Evolutionary conservation across 2,797 vertebrate genomes (phyloP).

Genomic region (Oreonectes daqikongensis): DNA sequence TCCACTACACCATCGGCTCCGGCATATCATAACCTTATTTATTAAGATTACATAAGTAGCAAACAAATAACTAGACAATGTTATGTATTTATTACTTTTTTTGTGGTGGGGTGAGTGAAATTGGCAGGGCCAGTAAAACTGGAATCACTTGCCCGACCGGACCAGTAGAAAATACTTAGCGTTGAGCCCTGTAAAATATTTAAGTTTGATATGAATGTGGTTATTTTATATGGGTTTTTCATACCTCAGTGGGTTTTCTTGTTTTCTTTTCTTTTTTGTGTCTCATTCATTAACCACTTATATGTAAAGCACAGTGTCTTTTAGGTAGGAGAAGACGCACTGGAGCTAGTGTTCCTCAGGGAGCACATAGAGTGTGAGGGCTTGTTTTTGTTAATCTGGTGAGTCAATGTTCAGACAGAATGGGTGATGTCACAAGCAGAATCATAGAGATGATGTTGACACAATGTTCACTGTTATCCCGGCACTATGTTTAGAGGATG

Average conservation of each 20-base stretch:
- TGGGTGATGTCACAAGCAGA: constrained; percentile 29
- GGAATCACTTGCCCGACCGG: too few species aligned
- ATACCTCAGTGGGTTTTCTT: background rate
- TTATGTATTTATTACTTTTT: too few species aligned
- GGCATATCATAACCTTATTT: too few species aligned
- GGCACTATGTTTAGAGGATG: constrained; percentile 3
- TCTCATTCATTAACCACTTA: constrained; percentile 4
- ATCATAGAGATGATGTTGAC: constrained; percentile 29
- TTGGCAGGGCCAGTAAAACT: too few species aligned
- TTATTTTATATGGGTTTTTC: too few species aligned
- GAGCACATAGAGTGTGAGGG: constrained; percentile 23
- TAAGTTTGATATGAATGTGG: too few species aligned
- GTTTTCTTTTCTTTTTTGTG: background rate
- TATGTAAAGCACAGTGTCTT: background rate
- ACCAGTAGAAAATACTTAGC: too few species aligned
- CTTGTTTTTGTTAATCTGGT: constrained; percentile 26
- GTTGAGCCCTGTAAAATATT: too few species aligned
- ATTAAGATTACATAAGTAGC: too few species aligned
- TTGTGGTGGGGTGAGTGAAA: too few species aligned
- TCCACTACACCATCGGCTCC: too few species aligned
- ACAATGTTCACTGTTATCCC: constrained; percentile 12
- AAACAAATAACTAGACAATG: too few species aligned
- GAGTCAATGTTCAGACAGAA: constrained; percentile 14
- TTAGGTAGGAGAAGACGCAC: constrained; percentile 25
- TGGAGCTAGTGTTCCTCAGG: constrained; percentile 10